phyloP scores from a whole-genome alignment of 2,888 invertebrate species.

The Diadegma fenestrale region DNA sequence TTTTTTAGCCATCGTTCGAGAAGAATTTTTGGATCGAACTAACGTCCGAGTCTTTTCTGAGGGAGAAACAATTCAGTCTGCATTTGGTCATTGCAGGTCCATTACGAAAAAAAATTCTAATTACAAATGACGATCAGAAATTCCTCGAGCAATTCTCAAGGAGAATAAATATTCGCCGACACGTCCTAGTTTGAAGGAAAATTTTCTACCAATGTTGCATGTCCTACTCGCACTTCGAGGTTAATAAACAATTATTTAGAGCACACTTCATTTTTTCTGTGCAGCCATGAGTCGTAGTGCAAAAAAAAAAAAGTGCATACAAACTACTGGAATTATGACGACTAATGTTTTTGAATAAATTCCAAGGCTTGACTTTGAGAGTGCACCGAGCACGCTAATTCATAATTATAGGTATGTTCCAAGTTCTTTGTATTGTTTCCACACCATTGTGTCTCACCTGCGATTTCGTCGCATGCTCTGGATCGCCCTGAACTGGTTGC shows the following conservation, averaged over 20 bases:
- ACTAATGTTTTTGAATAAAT: conserved; percentile 33
- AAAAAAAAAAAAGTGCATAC: neutral
- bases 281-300: neutral
- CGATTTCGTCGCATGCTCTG: conserved; percentile 34
- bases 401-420: neutral
- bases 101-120: no score
- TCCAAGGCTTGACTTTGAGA: conserved; percentile 38
- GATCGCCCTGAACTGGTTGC: conserved; percentile 54
- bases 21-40: no score
- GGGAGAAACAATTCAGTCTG: no score
- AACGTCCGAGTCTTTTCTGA: no score
- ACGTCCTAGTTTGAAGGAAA: no score
- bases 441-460: conserved; percentile 60
- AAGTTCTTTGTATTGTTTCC: conserved; percentile 7
- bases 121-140: no score
- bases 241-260: neutral
- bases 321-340: conserved; percentile 39
- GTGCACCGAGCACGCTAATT: neutral
- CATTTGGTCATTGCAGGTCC: no score
- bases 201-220: neutral
- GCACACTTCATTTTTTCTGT: neutral
- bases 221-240: neutral
- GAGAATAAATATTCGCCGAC: no score
- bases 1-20: no score
- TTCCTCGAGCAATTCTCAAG: neutral